A percentile compares a stretch with the other conserved stretches of the same genome.
phyloP scores from a whole-genome alignment of 1,140 invertebrate species.

The Trachelipus rathkii region DNA sequence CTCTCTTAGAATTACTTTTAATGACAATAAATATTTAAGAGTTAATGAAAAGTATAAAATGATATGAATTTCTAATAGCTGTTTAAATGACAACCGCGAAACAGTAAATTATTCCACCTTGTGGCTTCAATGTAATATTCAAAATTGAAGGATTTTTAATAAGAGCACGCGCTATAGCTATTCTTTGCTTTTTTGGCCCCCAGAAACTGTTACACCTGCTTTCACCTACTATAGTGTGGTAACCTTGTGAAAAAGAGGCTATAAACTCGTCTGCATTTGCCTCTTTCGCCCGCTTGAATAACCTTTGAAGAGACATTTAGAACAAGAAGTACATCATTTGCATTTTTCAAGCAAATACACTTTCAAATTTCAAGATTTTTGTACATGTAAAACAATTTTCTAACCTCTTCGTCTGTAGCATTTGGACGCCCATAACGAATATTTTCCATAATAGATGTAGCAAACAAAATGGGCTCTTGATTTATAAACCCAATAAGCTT shows the following conservation, averaged over 20 bases:
- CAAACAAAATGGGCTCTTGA: slow-evolving; percentile 90
- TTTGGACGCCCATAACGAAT: slow-evolving; percentile 76
- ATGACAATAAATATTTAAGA: no score
- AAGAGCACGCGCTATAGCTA: slow-evolving; percentile 82
- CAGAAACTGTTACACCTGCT: slow-evolving; percentile 80
- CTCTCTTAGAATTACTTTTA: no score
- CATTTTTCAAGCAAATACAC: no score
- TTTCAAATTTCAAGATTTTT: no score
- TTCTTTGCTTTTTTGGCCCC: slow-evolving; percentile 86
- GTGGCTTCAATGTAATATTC: slow-evolving; percentile 45
- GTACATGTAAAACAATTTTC: slow-evolving; percentile 30
- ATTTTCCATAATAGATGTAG: slow-evolving; percentile 85
- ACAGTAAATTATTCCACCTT: slow-evolving; percentile 24
- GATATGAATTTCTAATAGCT: no score
- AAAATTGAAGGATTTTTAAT: slow-evolving; percentile 80
- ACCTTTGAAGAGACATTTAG: slow-evolving; percentile 54
- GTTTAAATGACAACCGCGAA: no score
- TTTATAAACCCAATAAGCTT: slow-evolving; percentile 80
- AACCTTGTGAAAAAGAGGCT: slow-evolving; percentile 71
- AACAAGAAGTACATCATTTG: no score
- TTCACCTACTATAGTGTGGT: slow-evolving; percentile 83
- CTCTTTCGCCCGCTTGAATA: slow-evolving; percentile 68
- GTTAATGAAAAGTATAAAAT: no score
- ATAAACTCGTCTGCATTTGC: slow-evolving; percentile 93
- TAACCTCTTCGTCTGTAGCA: slow-evolving; percentile 61